Conservation (phyloP, 2,113 vertebrate genomes). For the Zonotrichia leucophrys region DNA sequence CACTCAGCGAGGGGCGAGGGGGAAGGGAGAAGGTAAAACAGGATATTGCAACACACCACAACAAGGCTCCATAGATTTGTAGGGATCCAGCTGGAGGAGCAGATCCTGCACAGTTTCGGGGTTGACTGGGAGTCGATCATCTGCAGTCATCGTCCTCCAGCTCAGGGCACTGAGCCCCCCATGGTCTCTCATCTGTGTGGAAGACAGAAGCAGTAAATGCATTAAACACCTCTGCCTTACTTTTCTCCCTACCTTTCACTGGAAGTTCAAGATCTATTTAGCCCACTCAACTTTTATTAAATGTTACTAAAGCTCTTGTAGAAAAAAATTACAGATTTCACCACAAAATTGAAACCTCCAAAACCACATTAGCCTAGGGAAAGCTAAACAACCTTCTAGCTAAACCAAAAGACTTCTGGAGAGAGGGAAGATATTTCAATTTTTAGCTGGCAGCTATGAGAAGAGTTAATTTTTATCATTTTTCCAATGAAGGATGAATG, state of each 20-base stretch:
- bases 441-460: neutral
- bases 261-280: neutral
- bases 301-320: neutral
- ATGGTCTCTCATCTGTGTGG: neutral
- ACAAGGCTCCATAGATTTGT: too few relatives aligned
- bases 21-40: too few relatives aligned
- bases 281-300: neutral
- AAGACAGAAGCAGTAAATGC: neutral
- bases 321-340: neutral
- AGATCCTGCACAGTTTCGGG: rapidly evolving
- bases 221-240: neutral
- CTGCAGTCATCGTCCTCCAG: rapidly evolving
- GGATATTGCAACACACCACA: too few relatives aligned
- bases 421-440: neutral
- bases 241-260: neutral
- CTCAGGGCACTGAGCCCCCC: neutral
- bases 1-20: too few relatives aligned
- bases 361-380: neutral
- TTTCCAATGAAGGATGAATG: neutral
- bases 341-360: neutral
- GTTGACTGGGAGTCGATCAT: rapidly evolving
- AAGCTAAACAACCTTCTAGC: neutral
- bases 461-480: neutral
- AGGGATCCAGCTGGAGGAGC: neutral
- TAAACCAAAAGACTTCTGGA: neutral